Conservation (phyloP, 2,888 invertebrate genomes). For the Ochropleura leucogaster region DNA sequence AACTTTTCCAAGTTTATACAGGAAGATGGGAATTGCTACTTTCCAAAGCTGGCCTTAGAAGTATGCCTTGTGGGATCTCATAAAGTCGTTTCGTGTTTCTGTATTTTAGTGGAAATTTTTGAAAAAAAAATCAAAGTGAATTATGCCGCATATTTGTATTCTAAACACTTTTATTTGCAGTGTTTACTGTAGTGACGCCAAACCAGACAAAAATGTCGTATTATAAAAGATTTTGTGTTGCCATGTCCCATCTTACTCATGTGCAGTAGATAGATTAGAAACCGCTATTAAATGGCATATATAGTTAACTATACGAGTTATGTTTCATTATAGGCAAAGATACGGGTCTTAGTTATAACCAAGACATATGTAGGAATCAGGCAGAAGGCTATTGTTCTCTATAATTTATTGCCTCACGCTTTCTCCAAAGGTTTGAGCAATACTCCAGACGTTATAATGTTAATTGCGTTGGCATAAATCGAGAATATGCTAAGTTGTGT, state of each 20-base stretch:
- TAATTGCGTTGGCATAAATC: slow-evolving; percentile 30
- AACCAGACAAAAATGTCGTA: background rate
- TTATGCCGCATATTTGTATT: background rate
- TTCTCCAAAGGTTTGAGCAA: slow-evolving; percentile 40
- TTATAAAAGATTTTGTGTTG: background rate
- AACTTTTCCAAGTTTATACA: slow-evolving; percentile 1
- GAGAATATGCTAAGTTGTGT: background rate
- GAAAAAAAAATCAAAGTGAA: background rate
- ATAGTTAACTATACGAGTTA: slow-evolving; percentile 11
- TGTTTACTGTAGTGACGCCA: background rate
- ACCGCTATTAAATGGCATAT: slow-evolving; percentile 17
- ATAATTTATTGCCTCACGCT: slow-evolving; percentile 47
- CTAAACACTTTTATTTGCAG: background rate
- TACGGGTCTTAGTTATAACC: slow-evolving; percentile 32
- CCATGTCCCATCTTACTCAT: background rate
- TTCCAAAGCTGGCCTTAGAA: background rate
- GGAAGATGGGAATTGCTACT: background rate
- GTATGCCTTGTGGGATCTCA: background rate
- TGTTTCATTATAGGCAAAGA: slow-evolving; percentile 23
- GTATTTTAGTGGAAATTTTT: background rate
- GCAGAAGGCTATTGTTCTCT: slow-evolving; percentile 35
- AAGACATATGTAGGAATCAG: slow-evolving; percentile 41
- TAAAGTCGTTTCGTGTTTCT: background rate
- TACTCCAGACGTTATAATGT: slow-evolving; percentile 21
- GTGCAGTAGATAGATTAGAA: background rate